Percentiles rank a stretch among this genome's conserved stretches.
These are phyloP conservation scores for Drosophila athabasca DNA, from an alignment of 1,140 invertebrate species.

Conservation along the genomic window DNA sequence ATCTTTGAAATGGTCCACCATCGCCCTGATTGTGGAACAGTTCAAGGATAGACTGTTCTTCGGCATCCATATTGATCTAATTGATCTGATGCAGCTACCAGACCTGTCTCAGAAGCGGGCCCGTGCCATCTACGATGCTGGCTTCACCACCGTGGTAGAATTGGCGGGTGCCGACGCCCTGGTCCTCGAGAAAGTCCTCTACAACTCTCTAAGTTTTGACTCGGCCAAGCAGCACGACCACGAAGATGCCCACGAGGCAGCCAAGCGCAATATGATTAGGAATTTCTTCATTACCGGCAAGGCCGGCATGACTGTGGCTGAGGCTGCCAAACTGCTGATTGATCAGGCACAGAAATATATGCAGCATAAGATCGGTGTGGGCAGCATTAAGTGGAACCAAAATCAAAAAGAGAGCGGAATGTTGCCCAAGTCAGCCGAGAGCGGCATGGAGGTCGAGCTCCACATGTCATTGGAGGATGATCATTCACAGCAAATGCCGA, in stretches of 20 bases:
- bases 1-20: constrained; percentile 95
- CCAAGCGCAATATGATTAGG: constrained; percentile 88
- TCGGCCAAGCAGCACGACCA: constrained; percentile 90
- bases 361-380: constrained; percentile 86
- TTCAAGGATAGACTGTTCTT: constrained; percentile 97
- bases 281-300: constrained; percentile 93
- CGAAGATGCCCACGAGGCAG: constrained; percentile 88
- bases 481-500: background rate
- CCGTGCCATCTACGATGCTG: constrained; percentile 92
- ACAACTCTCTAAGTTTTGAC: constrained; percentile 92
- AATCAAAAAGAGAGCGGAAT: background rate
- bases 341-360: constrained; percentile 90
- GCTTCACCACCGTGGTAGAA: constrained; percentile 90
- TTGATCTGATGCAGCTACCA: constrained; percentile 94
- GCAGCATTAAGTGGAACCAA: constrained; percentile 86
- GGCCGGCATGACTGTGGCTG: constrained; percentile 90
- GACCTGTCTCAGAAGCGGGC: constrained; percentile 94
- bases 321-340: constrained; percentile 92
- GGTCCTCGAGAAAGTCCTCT: constrained; percentile 90
- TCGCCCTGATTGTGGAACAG: constrained; percentile 95
- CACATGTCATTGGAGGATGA: constrained; percentile 57
- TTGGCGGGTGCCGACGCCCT: constrained; percentile 89
- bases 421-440: background rate
- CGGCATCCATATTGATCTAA: constrained; percentile 95
- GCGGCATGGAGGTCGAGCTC: constrained; percentile 1